phyloP scores from a whole-genome alignment of 2,888 invertebrate genomes.

The Agrotis exclamationis region DNA sequence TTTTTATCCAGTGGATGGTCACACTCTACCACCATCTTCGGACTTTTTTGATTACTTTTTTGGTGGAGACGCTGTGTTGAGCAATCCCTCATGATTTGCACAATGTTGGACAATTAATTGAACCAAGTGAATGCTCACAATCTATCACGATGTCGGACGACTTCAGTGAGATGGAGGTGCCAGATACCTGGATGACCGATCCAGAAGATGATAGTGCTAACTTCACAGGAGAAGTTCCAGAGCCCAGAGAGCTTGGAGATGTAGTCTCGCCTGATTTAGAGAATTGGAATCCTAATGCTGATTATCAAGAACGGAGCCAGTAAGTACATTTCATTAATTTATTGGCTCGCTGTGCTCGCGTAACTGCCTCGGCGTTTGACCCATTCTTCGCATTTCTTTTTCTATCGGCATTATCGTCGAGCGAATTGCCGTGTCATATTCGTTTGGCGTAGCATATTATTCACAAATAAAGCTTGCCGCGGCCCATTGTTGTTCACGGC shows the following conservation, averaged over 20 bases:
- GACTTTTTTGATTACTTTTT: not conserved
- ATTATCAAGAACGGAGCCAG: not conserved
- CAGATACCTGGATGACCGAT: not conserved
- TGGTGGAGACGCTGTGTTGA: not conserved
- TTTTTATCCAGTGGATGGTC: not conserved
- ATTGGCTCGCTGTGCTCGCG: slow-evolving; percentile 14
- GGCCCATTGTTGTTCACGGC: slow-evolving; percentile 79
- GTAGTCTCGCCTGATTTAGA: not conserved
- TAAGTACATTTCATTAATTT: slow-evolving; percentile 17
- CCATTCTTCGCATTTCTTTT: slow-evolving; percentile 46
- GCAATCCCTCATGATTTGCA: not conserved
- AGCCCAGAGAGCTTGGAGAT: not conserved
- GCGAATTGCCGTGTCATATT: slow-evolving; percentile 84
- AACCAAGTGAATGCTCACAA: not conserved
- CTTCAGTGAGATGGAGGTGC: not conserved
- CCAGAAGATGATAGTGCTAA: not conserved
- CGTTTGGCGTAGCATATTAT: slow-evolving; percentile 85
- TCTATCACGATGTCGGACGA: slow-evolving; percentile 21
- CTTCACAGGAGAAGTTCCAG: not conserved
- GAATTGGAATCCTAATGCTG: slow-evolving; percentile 6
- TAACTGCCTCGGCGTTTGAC: slow-evolving; percentile 32
- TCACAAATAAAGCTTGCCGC: slow-evolving; percentile 87
- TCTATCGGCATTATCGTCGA: slow-evolving; percentile 72
- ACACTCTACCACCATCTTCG: not conserved
- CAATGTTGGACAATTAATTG: not conserved